These are phyloP conservation scores for Clitarchus hookeri DNA, from an alignment of 2,888 invertebrate species.

Conservation along the genomic window DNA sequence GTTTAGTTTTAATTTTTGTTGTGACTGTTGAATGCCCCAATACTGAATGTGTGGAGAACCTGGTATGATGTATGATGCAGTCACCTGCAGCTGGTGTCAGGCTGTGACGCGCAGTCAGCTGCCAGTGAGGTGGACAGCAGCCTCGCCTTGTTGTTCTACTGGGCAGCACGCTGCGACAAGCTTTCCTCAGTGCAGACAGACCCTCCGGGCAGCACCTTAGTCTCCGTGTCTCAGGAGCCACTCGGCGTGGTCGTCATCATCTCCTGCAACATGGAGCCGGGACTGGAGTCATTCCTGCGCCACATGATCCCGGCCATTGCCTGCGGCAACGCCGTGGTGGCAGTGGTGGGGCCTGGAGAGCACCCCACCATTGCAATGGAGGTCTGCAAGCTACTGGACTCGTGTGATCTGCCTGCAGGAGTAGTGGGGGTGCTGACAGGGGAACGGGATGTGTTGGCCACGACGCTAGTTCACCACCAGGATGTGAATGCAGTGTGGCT, in stretches of 20 bases:
- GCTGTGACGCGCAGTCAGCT: background rate
- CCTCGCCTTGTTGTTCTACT: constrained; percentile 29
- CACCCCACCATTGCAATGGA: constrained; percentile 32
- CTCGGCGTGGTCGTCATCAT: constrained; percentile 32
- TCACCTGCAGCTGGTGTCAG: constrained; percentile 23
- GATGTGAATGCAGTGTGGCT: constrained; percentile 31
- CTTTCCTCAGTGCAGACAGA: background rate
- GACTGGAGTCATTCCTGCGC: constrained; percentile 20
- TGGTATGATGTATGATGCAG: constrained; percentile 26
- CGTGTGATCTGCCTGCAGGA: constrained; percentile 33
- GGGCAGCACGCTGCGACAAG: constrained; percentile 35
- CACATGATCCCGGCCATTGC: constrained; percentile 29
- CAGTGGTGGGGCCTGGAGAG: constrained; percentile 22
- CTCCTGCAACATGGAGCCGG: background rate
- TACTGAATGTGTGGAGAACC: background rate
- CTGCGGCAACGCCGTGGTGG: constrained; percentile 33
- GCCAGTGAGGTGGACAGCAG: constrained; percentile 19
- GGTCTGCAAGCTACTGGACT: constrained; percentile 30
- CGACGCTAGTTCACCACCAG: constrained; percentile 31
- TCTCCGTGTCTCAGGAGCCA: constrained; percentile 26
- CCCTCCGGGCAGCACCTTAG: background rate
- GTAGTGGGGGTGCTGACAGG: constrained; percentile 33
- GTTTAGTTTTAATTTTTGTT: no score
- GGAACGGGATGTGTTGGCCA: background rate
- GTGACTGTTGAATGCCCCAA: no score